phyloP scores from a whole-genome alignment of 30 jellyfish, hydroid and myxozoan species.

The Haliclystus octoradiatus region DNA sequence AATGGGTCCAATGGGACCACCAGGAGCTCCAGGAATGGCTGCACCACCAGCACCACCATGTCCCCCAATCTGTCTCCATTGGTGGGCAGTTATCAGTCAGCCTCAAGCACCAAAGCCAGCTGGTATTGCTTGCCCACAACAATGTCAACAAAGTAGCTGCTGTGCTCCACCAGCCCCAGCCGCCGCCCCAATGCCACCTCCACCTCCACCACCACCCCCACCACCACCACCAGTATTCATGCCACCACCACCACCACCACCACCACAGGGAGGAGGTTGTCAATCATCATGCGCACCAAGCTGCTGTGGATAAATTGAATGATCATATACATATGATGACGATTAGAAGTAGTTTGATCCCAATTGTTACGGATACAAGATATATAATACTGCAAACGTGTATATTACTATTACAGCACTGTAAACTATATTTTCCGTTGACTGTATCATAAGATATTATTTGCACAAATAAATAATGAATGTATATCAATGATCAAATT shows the following conservation, averaged over 20 bases:
- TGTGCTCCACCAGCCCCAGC: constrained; percentile 26
- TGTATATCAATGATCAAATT: too few species aligned
- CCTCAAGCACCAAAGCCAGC: constrained; percentile 11
- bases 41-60: constrained; percentile 40
- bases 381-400: too few species aligned
- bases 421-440: too few species aligned
- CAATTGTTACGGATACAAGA: too few species aligned
- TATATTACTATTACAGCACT: too few species aligned
- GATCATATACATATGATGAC: too few species aligned
- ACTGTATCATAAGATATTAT: too few species aligned
- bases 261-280: background rate
- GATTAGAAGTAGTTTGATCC: too few species aligned
- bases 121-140: constrained; percentile 77
- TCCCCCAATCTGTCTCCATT: constrained; percentile 36
- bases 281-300: background rate
- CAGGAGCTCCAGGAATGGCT: constrained; percentile 48
- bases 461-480: too few species aligned
- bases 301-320: constrained; percentile 3
- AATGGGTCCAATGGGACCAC: constrained; percentile 1
- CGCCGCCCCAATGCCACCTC: background rate
- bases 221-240: constrained; percentile 3
- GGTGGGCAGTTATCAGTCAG: constrained; percentile 29
- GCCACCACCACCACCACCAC: constrained; percentile 80
- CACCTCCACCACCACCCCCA: constrained; percentile 6
- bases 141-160: constrained; percentile 46